These are phyloP conservation scores for Tetragnatha montana DNA, from an alignment of 2,888 invertebrate species.

Conservation along the genomic window DNA sequence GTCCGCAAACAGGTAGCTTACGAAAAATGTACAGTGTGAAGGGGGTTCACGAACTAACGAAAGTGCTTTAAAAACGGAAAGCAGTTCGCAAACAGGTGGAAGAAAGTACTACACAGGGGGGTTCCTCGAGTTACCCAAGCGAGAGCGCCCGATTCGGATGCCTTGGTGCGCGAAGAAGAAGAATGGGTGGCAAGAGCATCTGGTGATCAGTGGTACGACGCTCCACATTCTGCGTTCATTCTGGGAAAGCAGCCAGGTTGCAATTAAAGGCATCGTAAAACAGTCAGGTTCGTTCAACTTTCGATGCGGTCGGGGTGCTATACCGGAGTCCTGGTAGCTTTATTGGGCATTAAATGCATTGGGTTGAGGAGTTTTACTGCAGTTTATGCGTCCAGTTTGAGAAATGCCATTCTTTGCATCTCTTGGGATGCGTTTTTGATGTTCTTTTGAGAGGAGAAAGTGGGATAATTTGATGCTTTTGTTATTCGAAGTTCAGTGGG, in stretches of 20 bases:
- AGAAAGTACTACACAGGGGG: background rate
- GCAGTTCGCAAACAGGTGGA: background rate
- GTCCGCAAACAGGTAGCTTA: too few species aligned
- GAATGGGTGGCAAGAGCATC: background rate
- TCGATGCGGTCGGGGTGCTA: background rate
- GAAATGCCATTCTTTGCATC: too few species aligned
- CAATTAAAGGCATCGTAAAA: slow-evolving; percentile 2
- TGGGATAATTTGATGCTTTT: too few species aligned
- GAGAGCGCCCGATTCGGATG: background rate
- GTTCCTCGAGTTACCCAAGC: background rate
- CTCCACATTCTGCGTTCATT: slow-evolving; percentile 20
- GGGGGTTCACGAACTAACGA: background rate
- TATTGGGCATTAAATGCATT: background rate
- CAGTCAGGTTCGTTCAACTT: slow-evolving; percentile 32
- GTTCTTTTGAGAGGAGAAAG: too few species aligned
- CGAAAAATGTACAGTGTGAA: background rate
- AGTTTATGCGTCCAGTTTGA: too few species aligned
- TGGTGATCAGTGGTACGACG: slow-evolving; percentile 1
- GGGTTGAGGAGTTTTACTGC: too few species aligned
- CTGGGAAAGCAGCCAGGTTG: slow-evolving; percentile 19
- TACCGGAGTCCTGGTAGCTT: slow-evolving; percentile 3
- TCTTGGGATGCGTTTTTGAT: too few species aligned
- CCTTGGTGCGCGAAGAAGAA: background rate
- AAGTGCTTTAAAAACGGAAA: background rate
- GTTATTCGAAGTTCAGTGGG: too few species aligned